These are phyloP conservation scores for Amblyteles armatorius DNA, from an alignment of 2,888 invertebrate genomes.

Conservation along the genomic window DNA sequence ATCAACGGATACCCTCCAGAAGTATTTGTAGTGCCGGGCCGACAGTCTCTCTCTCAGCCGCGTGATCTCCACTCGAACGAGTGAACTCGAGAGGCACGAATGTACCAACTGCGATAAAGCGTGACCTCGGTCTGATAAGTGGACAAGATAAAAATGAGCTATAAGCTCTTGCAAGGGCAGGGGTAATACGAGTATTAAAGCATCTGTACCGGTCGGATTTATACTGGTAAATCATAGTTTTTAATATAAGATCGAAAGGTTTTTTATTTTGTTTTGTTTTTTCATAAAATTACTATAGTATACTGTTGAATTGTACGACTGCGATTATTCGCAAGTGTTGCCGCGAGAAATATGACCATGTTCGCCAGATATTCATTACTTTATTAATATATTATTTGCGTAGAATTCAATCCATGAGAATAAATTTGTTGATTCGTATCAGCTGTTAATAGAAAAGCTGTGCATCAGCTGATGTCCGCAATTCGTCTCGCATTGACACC, in stretches of 20 bases:
- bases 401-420: neutral
- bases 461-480: neutral
- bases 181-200: too few relatives aligned
- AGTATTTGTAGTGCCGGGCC: neutral
- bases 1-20: conserved; percentile 31
- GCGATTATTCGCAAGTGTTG: neutral
- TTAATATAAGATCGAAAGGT: neutral
- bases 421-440: conserved; percentile 2
- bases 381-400: neutral
- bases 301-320: neutral
- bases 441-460: neutral
- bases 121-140: conserved; percentile 25
- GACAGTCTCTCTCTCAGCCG: conserved; percentile 19
- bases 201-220: neutral
- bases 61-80: conserved; percentile 44
- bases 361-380: neutral
- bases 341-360: neutral
- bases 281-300: neutral
- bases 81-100: neutral
- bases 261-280: neutral
- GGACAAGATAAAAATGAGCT: neutral
- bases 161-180: too few relatives aligned
- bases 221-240: neutral
- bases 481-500: neutral
- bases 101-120: conserved; percentile 48